Percentiles rank a stretch among this genome's conserved stretches.
These are phyloP conservation scores for Amphiprion clarkii DNA, from an alignment of 2,797 vertebrate species.

Conservation along the genomic window DNA sequence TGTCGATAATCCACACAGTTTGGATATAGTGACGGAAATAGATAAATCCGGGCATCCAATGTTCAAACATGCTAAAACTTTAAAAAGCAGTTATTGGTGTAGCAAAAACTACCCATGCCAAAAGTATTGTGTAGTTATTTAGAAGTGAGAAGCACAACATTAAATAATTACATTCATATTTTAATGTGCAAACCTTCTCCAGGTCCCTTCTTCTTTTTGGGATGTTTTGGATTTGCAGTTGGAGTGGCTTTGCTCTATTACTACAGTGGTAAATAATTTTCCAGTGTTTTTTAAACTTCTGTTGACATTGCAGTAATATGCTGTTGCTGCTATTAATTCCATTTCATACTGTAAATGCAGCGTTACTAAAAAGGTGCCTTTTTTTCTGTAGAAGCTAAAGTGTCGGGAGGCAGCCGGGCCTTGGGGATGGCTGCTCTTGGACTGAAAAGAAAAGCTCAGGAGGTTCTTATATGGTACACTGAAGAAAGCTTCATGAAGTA, in stretches of 20 bases:
- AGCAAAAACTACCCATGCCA: background rate
- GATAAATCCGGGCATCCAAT: background rate
- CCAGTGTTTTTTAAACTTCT: background rate
- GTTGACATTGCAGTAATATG: background rate
- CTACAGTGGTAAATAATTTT: constrained; percentile 78
- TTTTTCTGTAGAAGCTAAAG: constrained; percentile 77
- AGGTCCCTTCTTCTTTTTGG: constrained; percentile 86
- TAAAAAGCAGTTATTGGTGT: background rate
- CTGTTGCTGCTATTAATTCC: background rate
- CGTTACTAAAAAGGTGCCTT: constrained; percentile 8
- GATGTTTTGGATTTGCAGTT: constrained; percentile 84
- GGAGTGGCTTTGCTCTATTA: constrained; percentile 86
- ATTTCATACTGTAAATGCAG: background rate
- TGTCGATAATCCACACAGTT: background rate
- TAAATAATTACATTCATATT: background rate
- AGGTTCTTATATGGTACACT: constrained; percentile 87
- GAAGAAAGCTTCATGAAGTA: constrained; percentile 76
- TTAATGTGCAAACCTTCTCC: constrained; percentile 11
- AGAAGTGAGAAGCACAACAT: background rate
- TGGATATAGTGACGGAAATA: background rate
- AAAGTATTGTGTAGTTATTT: background rate
- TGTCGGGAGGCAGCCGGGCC: constrained; percentile 75
- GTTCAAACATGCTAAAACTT: background rate
- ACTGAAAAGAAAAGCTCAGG: constrained; percentile 80
- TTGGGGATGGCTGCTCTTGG: constrained; percentile 85